Conservation (phyloP, 2,113 vertebrate species). For the Sitta europaea region DNA sequence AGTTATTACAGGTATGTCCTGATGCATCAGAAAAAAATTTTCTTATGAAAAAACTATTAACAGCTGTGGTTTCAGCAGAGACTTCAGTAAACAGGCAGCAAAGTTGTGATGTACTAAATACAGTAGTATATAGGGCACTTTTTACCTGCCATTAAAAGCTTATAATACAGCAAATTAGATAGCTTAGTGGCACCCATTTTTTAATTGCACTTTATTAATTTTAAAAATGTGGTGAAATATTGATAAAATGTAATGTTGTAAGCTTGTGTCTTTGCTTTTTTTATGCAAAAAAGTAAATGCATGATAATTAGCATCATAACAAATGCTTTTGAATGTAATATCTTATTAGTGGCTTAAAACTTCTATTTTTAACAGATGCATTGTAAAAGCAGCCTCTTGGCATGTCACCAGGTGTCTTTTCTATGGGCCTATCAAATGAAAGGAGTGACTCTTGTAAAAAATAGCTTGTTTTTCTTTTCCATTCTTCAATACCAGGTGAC, state of each 20-base stretch:
- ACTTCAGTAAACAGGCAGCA: not conserved
- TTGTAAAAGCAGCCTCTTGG: not conserved
- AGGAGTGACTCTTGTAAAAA: not conserved
- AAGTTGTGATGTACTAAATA: not conserved
- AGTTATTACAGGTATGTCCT: not conserved
- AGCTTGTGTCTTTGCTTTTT: not conserved
- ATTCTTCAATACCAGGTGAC: not conserved
- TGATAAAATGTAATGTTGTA: not conserved
- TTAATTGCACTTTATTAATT: constrained; percentile 25
- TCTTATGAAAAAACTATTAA: not conserved
- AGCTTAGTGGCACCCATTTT: not conserved
- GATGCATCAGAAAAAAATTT: not conserved
- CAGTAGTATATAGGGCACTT: not conserved
- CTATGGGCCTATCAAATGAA: not conserved
- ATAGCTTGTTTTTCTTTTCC: not conserved
- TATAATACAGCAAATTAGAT: constrained; percentile 32
- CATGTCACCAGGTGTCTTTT: not conserved
- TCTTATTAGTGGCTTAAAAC: not conserved
- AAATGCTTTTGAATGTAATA: constrained; percentile 6
- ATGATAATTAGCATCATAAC: not conserved
- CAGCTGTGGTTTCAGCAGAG: not conserved
- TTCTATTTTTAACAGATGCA: not conserved
- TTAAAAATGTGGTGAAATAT: not conserved
- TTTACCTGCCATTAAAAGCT: not conserved
- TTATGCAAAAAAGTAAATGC: not conserved